These are phyloP conservation scores for Epistrophella euchroma DNA, from an alignment of 2,888 invertebrate genomes.

Conservation along the genomic window DNA sequence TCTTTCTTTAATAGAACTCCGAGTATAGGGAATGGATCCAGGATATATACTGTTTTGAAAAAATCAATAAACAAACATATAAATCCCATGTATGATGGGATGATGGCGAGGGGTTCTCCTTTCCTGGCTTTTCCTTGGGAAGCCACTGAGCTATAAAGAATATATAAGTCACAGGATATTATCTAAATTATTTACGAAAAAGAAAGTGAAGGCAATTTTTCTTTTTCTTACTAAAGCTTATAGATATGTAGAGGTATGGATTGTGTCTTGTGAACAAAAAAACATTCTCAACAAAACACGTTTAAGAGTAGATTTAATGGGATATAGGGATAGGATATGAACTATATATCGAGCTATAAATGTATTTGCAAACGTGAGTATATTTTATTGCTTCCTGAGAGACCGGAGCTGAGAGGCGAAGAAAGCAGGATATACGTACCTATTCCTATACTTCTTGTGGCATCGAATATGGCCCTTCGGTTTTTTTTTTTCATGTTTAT, in stretches of 20 bases:
- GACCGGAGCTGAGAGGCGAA: background rate
- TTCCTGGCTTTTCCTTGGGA: background rate
- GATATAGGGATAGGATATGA: background rate
- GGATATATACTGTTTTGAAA: conserved; percentile 15
- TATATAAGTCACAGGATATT: conserved; percentile 72
- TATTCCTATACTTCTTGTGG: conserved; percentile 39
- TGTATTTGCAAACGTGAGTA: conserved; percentile 39
- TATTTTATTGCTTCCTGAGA: conserved; percentile 66
- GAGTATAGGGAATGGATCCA: background rate
- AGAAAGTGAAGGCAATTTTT: conserved; percentile 67
- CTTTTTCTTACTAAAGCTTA: conserved; percentile 11
- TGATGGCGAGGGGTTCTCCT: background rate
- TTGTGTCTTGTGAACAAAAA: conserved; percentile 5
- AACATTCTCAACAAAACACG: conserved; percentile 14
- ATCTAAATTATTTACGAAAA: conserved; percentile 66
- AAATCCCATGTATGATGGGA: conserved; percentile 11
- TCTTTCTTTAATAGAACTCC: conserved; percentile 48
- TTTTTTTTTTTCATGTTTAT: conserved; percentile 8
- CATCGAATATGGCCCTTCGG: conserved; percentile 37
- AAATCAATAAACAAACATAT: conserved; percentile 63
- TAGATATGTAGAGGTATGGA: background rate
- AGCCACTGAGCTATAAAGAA: conserved; percentile 10
- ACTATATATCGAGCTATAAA: background rate
- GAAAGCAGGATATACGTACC: background rate
- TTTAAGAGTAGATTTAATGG: background rate